Evolutionary conservation across 1,140 invertebrate species (phyloP).

Genomic region (Aricia agestis): DNA sequence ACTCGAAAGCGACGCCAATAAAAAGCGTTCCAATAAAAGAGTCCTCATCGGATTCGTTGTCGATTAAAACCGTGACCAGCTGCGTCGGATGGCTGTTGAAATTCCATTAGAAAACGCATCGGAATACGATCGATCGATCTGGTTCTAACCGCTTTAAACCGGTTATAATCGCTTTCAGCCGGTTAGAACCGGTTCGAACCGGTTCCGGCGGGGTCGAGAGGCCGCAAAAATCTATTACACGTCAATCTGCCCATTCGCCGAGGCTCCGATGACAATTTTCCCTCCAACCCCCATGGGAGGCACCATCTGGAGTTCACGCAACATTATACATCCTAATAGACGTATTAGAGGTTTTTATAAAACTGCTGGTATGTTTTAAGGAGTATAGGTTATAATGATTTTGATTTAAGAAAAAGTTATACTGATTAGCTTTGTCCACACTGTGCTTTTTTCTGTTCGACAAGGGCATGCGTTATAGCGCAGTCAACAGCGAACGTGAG

Average conservation of each 20-base stretch:
- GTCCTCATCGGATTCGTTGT: constrained; percentile 4
- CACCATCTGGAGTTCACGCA: background rate
- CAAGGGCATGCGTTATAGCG: too few relatives aligned
- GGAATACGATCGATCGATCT: constrained; percentile 4
- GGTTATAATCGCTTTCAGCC: constrained; percentile 29
- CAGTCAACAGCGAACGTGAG: too few relatives aligned
- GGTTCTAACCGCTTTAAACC: constrained; percentile 26
- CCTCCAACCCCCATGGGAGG: constrained; percentile 15
- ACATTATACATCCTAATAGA: background rate
- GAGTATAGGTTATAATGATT: too few relatives aligned
- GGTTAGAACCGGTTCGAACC: constrained; percentile 28
- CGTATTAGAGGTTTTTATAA: background rate
- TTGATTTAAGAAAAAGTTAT: too few relatives aligned
- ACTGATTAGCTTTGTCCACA: too few relatives aligned
- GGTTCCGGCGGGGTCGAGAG: constrained; percentile 37
- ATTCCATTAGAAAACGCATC: constrained; percentile 28
- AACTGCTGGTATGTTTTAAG: too few relatives aligned
- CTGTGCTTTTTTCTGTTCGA: too few relatives aligned
- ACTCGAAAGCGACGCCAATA: background rate
- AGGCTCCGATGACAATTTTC: constrained; percentile 19
- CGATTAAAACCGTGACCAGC: constrained; percentile 7
- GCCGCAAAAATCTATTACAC: constrained; percentile 58
- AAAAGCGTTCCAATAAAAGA: background rate
- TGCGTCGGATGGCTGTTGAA: background rate
- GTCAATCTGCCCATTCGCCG: constrained; percentile 55